Percentiles rank a stretch among this genome's conserved stretches.
phyloP scores from a whole-genome alignment of 2,113 vertebrate species.

The Chaetodon trifascialis region DNA sequence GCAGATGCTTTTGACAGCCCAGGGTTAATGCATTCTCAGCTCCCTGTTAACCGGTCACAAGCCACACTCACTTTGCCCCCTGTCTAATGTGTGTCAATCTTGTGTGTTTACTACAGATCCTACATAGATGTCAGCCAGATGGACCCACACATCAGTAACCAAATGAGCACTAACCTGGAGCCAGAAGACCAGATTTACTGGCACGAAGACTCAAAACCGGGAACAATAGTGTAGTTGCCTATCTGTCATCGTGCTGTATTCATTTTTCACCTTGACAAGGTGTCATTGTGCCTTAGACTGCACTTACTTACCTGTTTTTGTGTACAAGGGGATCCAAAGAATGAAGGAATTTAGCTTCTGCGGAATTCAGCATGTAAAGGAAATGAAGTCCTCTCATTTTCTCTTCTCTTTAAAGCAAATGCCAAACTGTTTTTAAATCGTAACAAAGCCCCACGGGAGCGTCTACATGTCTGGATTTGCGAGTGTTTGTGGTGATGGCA shows the following conservation, averaged over 20 bases:
- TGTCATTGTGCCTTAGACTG: conserved; percentile 89
- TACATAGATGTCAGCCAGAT: conserved; percentile 86
- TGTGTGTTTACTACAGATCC: conserved; percentile 82
- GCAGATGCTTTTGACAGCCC: conserved; percentile 19
- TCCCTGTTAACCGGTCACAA: background rate
- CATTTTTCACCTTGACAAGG: conserved; percentile 50
- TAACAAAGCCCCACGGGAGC: conserved; percentile 8
- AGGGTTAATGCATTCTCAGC: conserved; percentile 65
- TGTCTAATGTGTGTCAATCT: conserved; percentile 41
- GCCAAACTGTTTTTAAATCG: conserved; percentile 40
- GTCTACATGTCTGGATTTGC: conserved; percentile 35
- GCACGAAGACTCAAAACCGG: conserved; percentile 96
- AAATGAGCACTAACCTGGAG: conserved; percentile 81
- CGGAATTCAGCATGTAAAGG: conserved; percentile 29
- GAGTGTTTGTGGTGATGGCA: conserved; percentile 56
- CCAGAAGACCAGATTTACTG: conserved; percentile 90
- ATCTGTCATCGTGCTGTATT: background rate
- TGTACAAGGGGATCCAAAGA: conserved; percentile 61
- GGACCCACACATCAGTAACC: conserved; percentile 79
- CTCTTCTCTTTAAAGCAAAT: conserved; percentile 16
- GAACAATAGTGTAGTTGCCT: conserved; percentile 92
- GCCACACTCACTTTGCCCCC: background rate
- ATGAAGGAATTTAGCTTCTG: conserved; percentile 63
- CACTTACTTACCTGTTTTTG: conserved; percentile 70
- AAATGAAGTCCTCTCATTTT: conserved; percentile 37